Percentiles rank a stretch among this genome's conserved stretches.
These are phyloP conservation scores for Meandrina meandrites DNA, from an alignment of 92 coral and sea anemone species.

Conservation along the genomic window DNA sequence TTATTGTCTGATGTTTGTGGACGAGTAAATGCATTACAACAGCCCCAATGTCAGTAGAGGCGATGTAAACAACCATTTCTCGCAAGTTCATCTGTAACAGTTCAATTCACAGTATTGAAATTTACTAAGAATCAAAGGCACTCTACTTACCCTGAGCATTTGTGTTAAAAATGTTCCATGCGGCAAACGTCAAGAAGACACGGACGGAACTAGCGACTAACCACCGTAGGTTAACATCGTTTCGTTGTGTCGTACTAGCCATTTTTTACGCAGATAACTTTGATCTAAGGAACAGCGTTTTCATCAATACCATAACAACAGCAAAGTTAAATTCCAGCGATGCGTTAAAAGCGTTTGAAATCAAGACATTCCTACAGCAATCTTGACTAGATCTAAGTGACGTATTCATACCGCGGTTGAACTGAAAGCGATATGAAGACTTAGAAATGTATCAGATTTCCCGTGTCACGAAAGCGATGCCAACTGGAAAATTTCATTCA, in stretches of 20 bases:
- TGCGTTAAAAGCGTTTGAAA: background rate
- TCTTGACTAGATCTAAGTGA: background rate
- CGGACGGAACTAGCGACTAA: background rate
- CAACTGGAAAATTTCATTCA: slow-evolving; percentile 9
- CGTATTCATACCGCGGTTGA: background rate
- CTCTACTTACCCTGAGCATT: slow-evolving; percentile 5
- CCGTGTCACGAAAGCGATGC: background rate
- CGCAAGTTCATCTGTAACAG: background rate
- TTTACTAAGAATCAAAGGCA: no score
- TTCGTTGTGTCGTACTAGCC: background rate
- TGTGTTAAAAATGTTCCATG: background rate
- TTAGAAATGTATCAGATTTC: slow-evolving; percentile 6
- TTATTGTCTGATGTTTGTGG: no score
- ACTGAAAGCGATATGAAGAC: background rate
- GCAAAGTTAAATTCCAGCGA: slow-evolving; percentile 4
- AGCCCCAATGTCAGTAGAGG: no score
- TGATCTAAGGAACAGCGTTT: background rate
- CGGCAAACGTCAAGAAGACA: background rate
- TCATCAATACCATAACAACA: background rate
- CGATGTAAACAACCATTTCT: background rate
- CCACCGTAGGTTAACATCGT: background rate
- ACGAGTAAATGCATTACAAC: no score
- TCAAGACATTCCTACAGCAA: background rate
- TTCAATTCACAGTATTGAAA: background rate
- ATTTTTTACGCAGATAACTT: background rate